Evolutionary conservation across 2,888 invertebrate species (phyloP), one percentile per base, ranked within the genome.

Genomic region (Automeris io): DNA sequence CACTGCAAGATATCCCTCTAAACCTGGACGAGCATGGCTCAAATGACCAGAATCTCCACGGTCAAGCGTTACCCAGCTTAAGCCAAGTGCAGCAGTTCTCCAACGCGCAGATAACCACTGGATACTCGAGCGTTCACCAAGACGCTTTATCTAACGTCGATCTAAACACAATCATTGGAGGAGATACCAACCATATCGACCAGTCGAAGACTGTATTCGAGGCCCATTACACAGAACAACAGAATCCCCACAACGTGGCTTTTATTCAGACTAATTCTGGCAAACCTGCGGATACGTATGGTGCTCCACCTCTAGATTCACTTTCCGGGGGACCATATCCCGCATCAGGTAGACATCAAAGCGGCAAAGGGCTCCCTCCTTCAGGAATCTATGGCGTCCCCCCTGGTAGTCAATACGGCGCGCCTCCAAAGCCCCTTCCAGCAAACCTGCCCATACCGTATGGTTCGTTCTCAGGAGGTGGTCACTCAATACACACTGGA

Each of bases 381-480:
- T 89, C 89, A 39, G 90, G 89, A 1, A 57, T 88, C 9, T 91
- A 91, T 54, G 91, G 91, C 0, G 88, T 89, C 0, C 90, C 90
- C 18, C 88, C 89, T 1, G 88, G 87, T 21, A 78, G 87, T 33
- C 80, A 83, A 44, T 87, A 87, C 25, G 86, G 86, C 0, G 75
- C 70, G 0, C 87, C 87, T 0, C 80, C 76, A 0, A 70, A 67
- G 16, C 70, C 65, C 1, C 61, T 56, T 0, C 67, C 71, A 6
- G 39, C 69, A 0, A 65, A 82, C 41, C 48, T 87, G 1, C 82
- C 87, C 0, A 65, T 87, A 2, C 81, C 85, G 0, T 86, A 85
- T 37, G 87, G 87, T 0, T 63, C 73, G 0, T 66, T 72, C 37
- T 81, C 87, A 0, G 86, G 87, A 3, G 86, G 87, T 0, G 78